phyloP scores from a whole-genome alignment of 1,140 invertebrate genomes.

The Drosophila bocqueti region DNA sequence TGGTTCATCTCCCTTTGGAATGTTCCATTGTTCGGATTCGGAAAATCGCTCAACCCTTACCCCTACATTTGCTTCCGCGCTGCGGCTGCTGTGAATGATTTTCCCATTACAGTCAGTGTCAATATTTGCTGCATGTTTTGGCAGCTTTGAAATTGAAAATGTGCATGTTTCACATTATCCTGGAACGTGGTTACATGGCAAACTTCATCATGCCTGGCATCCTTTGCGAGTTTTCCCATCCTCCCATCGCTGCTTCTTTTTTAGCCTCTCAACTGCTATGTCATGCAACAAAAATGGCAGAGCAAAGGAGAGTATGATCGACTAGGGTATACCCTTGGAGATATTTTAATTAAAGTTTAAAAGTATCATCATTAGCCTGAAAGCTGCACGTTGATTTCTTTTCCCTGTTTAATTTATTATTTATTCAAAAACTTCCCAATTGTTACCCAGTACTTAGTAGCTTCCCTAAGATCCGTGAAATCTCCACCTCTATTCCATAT shows the following conservation, averaged over 20 bases:
- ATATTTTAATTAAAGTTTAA: no score
- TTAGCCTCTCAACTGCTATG: constrained; percentile 9
- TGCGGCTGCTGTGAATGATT: constrained; percentile 49
- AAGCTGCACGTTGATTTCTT: no score
- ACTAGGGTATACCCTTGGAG: background rate
- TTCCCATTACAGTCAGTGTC: constrained; percentile 79
- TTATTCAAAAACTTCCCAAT: no score
- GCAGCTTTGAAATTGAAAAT: constrained; percentile 79
- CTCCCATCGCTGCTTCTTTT: background rate
- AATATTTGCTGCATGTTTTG: constrained; percentile 79
- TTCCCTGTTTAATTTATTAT: no score
- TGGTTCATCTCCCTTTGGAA: constrained; percentile 4
- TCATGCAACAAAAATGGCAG: constrained; percentile 24
- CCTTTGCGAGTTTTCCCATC: background rate
- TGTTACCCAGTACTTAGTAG: no score
- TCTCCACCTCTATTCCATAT: background rate
- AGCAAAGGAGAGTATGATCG: background rate
- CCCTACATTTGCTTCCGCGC: background rate
- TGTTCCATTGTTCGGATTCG: background rate
- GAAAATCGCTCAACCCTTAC: constrained; percentile 4
- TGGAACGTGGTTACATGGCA: constrained; percentile 27
- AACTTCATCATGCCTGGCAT: constrained; percentile 36
- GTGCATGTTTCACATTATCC: constrained; percentile 34
- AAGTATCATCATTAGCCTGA: no score
- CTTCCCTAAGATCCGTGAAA: no score